Conservation (phyloP, 2,888 invertebrate species). For the Heteromyza rotundicornis region DNA sequence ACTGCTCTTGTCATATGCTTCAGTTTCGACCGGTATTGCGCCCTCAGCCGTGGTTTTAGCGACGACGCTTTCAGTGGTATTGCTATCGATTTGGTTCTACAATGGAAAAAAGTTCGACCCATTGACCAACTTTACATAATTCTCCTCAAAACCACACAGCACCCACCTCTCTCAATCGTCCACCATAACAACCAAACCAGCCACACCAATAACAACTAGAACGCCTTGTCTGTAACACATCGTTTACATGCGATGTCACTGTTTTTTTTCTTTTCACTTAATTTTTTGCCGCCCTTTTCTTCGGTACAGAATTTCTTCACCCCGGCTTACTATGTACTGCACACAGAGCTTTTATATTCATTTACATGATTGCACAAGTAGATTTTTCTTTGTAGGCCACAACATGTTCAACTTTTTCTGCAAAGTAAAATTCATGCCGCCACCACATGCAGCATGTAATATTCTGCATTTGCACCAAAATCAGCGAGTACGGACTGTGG, state of each 20-base stretch:
- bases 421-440: too few relatives aligned
- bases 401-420: background rate
- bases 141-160: background rate
- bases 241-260: too few relatives aligned
- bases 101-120: conserved; percentile 37
- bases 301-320: background rate
- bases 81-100: too few relatives aligned
- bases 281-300: background rate
- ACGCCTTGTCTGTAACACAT: too few relatives aligned
- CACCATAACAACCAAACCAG: too few relatives aligned
- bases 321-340: background rate
- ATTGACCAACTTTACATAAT: conserved; percentile 48
- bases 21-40: too few relatives aligned
- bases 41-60: background rate
- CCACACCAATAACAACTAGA: too few relatives aligned
- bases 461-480: too few relatives aligned
- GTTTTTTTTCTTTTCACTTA: conserved; percentile 11
- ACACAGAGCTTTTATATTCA: conserved; percentile 21
- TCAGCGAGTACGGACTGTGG: background rate
- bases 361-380: conserved; percentile 45
- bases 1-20: too few relatives aligned
- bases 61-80: background rate
- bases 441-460: too few relatives aligned
- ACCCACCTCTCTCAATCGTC: too few relatives aligned
- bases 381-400: conserved; percentile 1